Evolutionary conservation across 30 jellyfish, hydroid and myxozoan genomes (phyloP).

Genomic region (Hydra vulgaris): DNA sequence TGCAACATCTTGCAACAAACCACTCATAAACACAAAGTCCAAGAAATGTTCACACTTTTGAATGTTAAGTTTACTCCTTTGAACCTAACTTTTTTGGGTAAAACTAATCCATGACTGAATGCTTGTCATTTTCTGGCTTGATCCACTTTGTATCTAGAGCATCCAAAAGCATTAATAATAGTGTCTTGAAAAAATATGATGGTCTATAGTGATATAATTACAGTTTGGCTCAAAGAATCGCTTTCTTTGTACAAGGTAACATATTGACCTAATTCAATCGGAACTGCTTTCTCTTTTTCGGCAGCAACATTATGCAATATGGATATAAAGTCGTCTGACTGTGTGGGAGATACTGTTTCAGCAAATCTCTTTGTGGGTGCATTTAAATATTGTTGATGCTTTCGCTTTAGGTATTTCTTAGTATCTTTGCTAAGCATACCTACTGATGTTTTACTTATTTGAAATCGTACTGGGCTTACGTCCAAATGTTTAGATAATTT

Average conservation of each 20-base stretch:
- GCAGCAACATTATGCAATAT: neutral
- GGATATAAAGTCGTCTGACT: neutral
- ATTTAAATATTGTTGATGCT: neutral
- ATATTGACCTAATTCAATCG: neutral
- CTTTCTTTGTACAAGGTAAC: neutral
- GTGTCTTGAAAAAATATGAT: neutral
- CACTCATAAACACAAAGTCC: neutral
- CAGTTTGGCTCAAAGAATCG: neutral
- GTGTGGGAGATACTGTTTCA: neutral
- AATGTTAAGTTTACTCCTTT: neutral
- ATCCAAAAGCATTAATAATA: neutral
- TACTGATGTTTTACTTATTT: no score
- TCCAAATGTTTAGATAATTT: no score
- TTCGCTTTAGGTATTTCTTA: neutral
- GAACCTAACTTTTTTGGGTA: neutral
- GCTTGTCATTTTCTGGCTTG: neutral
- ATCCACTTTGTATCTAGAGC: neutral
- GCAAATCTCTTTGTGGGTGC: neutral
- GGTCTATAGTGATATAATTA: neutral
- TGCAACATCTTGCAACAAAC: conserved; percentile 5
- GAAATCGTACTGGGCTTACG: no score
- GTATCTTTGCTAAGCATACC: no score
- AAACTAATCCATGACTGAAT: neutral
- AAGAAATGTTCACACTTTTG: neutral
- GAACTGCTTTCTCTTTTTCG: neutral